These are phyloP conservation scores for Rhadina sibilatrix DNA, from an alignment of 2,113 vertebrate genomes.

Conservation along the genomic window DNA sequence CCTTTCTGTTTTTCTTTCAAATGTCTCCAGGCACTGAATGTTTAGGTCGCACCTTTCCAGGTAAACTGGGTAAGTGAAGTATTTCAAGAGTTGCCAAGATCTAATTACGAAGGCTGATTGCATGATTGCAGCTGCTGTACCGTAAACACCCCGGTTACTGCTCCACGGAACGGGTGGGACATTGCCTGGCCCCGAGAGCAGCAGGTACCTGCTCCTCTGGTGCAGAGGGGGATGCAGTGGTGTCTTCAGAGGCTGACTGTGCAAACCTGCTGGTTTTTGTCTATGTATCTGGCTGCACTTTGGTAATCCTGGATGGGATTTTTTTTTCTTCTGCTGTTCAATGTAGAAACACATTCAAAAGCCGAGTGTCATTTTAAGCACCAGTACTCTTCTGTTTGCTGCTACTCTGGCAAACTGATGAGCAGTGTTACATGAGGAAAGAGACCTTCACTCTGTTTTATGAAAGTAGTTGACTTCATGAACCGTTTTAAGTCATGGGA, in stretches of 20 bases:
- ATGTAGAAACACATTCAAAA: neutral
- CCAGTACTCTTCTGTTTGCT: neutral
- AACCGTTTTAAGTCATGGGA: neutral
- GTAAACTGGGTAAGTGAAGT: slow-evolving; percentile 51
- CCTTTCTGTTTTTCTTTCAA: slow-evolving; percentile 55
- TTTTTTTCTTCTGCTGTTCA: neutral
- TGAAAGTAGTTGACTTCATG: neutral
- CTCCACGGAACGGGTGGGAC: neutral
- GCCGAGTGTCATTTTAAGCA: neutral
- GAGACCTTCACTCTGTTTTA: neutral
- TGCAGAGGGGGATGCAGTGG: neutral
- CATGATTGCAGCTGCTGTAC: slow-evolving; percentile 42
- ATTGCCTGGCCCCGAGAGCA: neutral
- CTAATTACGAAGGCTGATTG: slow-evolving; percentile 42
- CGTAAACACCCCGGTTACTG: neutral
- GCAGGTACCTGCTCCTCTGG: neutral
- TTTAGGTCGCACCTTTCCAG: slow-evolving; percentile 60
- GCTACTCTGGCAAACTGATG: neutral
- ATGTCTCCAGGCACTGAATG: slow-evolving; percentile 56
- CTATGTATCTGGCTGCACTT: neutral
- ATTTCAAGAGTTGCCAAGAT: slow-evolving; percentile 56
- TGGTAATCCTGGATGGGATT: neutral
- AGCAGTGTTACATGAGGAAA: neutral
- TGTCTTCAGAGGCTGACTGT: neutral
- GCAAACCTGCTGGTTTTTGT: neutral